Conservation (phyloP, 2,113 vertebrate species). For the Thymallus thymallus region DNA sequence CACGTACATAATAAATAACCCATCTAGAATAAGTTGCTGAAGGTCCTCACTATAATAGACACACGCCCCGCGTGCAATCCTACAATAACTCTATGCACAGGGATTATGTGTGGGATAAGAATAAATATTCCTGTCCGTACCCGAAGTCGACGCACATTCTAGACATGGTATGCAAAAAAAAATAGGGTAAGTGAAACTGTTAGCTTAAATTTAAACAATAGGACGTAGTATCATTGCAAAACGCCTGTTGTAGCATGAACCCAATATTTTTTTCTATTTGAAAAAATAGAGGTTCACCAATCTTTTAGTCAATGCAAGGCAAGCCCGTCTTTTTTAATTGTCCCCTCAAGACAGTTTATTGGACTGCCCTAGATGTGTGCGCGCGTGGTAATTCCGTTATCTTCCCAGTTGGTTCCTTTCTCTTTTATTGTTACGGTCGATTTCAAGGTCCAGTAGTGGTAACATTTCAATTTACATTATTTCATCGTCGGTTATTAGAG, state of each 20-base stretch:
- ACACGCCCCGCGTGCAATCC: background rate
- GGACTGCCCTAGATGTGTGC: conserved; percentile 7
- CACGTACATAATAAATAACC: background rate
- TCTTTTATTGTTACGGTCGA: conserved; percentile 22
- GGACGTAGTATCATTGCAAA: background rate
- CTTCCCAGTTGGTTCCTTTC: conserved; percentile 41
- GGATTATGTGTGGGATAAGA: no score
- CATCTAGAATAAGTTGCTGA: no score
- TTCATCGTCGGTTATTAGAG: conserved; percentile 34
- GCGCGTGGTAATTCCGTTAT: conserved; percentile 60
- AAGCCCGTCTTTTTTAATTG: conserved; percentile 8
- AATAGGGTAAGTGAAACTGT: no score
- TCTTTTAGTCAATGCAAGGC: background rate
- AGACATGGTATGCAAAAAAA: no score
- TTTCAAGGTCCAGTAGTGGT: conserved; percentile 37
- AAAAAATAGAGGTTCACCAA: background rate
- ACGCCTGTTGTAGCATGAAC: background rate
- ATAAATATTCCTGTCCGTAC: no score
- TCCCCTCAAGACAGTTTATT: conserved; percentile 39
- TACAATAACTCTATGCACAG: background rate
- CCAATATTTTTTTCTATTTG: background rate
- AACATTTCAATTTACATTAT: conserved; percentile 40
- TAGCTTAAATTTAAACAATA: background rate
- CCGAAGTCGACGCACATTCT: no score
- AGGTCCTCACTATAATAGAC: background rate